Evolutionary conservation across 2,113 vertebrate species (phyloP), one percentile per base, ranked within the genome.

Genomic region (Ceratotherium simum): DNA sequence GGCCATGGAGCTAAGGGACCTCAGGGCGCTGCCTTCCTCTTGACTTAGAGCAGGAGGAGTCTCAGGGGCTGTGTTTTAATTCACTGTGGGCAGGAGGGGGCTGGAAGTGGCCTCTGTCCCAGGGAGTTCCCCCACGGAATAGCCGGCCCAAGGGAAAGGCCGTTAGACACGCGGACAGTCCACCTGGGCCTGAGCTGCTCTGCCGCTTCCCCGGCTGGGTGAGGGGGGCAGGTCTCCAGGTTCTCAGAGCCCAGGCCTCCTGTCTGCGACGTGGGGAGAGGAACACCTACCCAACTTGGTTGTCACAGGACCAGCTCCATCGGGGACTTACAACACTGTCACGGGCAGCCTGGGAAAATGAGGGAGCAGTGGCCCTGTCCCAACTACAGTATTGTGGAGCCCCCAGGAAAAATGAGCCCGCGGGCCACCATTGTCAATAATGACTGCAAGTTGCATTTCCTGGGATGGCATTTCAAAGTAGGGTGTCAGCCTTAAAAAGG

Each of bases 301-400:
- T 11, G 29, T 18, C 39, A 72, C 25, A 14, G 56, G 70, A 23
- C 73, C 58, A 0, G 70, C 39, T 33, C 48, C 20, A 18, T 9
- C 18, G n/a, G 12, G 51, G 14, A 39, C 29, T 4, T 11, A 23
- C 36, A 72, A n/a, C 51, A 29, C 67, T 3, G 9, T 11, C 73
- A 48, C 29, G 5, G 31, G 36, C 29, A 16, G n/a, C 39, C 87
- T 46, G 36, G 33, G 42, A 23, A 58, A 60, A 25, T 6, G 5
- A 27, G 14, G 7, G 58, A 2, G 25, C 46, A 1, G 0, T 11
- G 29, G n/a, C 64, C 8, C 13, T 18, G 29, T 8, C 51, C 51
- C 12, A 7, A n/a, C 69, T 21, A 4, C 7, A 21, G 69, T 3
- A 23, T 2, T 6, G 36, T 4, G 42, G 33, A 60, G 18, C 23